These are phyloP conservation scores for Ailurus styani DNA, from an alignment of 2,113 vertebrate species.

Conservation along the genomic window DNA sequence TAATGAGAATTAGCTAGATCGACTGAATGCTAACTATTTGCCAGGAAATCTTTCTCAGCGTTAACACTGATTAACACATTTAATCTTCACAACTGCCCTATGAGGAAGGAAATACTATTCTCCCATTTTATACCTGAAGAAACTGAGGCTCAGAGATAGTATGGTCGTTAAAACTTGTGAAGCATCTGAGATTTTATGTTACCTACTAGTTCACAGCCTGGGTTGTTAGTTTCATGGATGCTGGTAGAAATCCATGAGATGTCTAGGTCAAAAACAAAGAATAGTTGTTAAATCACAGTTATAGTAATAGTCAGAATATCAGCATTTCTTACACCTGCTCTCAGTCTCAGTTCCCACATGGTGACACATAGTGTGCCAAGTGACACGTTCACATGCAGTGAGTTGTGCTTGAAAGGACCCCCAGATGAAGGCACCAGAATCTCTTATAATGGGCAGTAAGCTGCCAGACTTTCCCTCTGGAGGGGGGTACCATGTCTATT, in stretches of 20 bases:
- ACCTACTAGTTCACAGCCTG: too few relatives aligned
- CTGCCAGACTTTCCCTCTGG: not conserved
- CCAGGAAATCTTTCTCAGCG: too few relatives aligned
- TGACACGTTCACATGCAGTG: rapidly evolving
- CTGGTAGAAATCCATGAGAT: not conserved
- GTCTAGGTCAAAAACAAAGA: not conserved
- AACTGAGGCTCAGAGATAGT: not conserved
- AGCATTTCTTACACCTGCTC: not conserved
- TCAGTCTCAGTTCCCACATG: not conserved
- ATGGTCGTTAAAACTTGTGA: not conserved
- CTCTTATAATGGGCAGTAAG: not conserved
- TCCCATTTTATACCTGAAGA: not conserved
- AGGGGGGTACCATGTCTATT: not conserved
- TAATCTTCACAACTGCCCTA: not conserved
- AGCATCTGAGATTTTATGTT: not conserved
- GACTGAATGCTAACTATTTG: not conserved
- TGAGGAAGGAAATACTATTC: not conserved
- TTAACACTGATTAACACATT: not conserved
- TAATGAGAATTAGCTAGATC: too few relatives aligned
- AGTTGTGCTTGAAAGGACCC: not conserved
- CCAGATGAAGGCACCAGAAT: not conserved
- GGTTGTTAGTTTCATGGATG: not conserved
- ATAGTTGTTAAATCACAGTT: too few relatives aligned
- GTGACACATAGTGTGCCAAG: not conserved
- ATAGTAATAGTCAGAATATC: too few relatives aligned